Evolutionary conservation across 92 coral and sea anemone species (phyloP).

Genomic region (Siderastrea radians): DNA sequence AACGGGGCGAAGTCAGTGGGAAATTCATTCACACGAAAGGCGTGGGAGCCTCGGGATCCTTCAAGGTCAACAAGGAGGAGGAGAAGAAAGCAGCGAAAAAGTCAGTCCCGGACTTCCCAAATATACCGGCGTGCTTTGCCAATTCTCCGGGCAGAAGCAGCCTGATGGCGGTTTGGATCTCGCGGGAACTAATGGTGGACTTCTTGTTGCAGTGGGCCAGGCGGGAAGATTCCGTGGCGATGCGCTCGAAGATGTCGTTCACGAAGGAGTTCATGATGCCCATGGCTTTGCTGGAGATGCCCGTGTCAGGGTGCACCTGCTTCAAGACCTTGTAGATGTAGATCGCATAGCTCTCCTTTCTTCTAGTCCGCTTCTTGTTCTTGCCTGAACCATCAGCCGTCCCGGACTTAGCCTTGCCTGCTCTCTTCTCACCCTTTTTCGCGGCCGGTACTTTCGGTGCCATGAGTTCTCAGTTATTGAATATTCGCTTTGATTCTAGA

Average conservation of each 20-base stretch:
- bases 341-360: slow-evolving; percentile 95
- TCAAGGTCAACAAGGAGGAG: no score
- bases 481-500: no score
- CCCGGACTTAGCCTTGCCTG: no score
- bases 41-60: no score
- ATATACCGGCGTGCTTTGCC: slow-evolving; percentile 99
- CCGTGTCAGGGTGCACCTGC: slow-evolving; percentile 99
- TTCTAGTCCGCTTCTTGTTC: not conserved
- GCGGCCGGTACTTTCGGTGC: no score
- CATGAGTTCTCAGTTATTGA: no score
- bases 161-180: slow-evolving; percentile 86
- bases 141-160: slow-evolving; percentile 95
- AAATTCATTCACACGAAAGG: no score
- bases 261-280: slow-evolving; percentile 98
- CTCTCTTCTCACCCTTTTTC: no score
- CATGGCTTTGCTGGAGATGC: slow-evolving; percentile 98
- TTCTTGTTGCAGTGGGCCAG: slow-evolving; percentile 91
- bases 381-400: no score
- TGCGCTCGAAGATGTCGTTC: slow-evolving; percentile 94
- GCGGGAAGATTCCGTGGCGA: slow-evolving; percentile 90
- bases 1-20: no score
- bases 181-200: slow-evolving; percentile 92
- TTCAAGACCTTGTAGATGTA: slow-evolving; percentile 97
- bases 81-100: no score
- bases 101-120: no score